Base-by-base conservation (phyloP, 2,888 invertebrate species). In the Acleris emargana region DNA sequence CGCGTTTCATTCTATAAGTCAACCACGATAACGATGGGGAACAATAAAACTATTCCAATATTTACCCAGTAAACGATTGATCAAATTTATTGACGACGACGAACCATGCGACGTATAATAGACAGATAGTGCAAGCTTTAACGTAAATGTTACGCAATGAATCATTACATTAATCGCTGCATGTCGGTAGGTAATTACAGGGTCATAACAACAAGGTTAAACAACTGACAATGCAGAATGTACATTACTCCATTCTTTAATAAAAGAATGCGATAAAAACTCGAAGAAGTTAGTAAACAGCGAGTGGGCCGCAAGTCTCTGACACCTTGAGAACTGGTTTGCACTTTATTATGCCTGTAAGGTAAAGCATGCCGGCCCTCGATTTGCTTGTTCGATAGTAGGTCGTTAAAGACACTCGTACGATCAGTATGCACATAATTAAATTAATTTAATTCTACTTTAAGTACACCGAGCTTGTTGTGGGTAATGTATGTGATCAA, bases 131-230 rank as follows among this genome's bases (percentile, higher is more conserved):
- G 58, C 55, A 67, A 70, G 71, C 84, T 82, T 72, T 82, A 84
- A 80, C 76, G 74, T 74, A 82, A 86, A 86, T 72, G 78, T 85
- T 86, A 79, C 73, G 82, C 77, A 84, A 86, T 82, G 74, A 76
- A 81, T 81, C 79, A 80, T 78, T 68, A 71, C 72, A 69, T 71
- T 72, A 72, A 73, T 75, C 77, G 77, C 78, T 76, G 77, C 79
- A 77, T 76, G 73, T 73, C 73, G 69, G 73, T 72, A 74, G 70
- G 73, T 72, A 74, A 58, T 69, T 70, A 68, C 67, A 71, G 73
- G 67, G 72, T 71, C 69, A 76, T 72, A 68, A 71, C 73, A 74
- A 73, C 83, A 86, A 87, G 86, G 84, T 85, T 80, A 86, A 83
- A 81, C 76, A 79, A 76, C 76, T 78, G 73, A 75, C 74, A 71